Conservation (phyloP, 2,888 invertebrate species). For the Oscheius sp. region DNA sequence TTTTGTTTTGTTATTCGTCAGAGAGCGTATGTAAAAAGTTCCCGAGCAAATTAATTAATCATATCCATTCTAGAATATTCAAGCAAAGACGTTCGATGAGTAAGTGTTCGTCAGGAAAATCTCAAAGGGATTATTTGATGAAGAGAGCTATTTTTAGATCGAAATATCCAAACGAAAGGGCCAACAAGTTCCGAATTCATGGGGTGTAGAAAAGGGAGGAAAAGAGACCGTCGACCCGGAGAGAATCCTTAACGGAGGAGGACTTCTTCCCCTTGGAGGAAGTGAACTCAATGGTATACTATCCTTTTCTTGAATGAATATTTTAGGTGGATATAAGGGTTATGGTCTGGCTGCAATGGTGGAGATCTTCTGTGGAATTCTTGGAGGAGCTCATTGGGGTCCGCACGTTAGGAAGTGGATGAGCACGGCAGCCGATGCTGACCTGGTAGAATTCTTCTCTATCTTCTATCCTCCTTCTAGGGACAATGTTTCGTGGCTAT, state of each 20-base stretch:
- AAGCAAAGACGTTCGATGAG: too few relatives aligned
- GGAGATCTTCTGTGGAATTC: conserved; percentile 87
- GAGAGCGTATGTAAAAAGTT: too few relatives aligned
- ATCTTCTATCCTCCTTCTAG: conserved; percentile 32
- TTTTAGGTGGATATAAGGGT: conserved; percentile 83
- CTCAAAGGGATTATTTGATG: neutral
- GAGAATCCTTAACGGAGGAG: conserved; percentile 70
- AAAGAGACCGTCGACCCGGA: conserved; percentile 71
- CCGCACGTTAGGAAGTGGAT: conserved; percentile 84
- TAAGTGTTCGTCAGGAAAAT: neutral
- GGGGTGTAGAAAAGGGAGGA: conserved; percentile 80
- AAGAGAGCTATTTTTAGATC: conserved; percentile 74
- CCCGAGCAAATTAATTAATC: too few relatives aligned
- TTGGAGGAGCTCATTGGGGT: conserved; percentile 79
- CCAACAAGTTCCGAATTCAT: conserved; percentile 82
- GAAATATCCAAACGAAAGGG: conserved; percentile 85
- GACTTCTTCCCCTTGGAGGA: conserved; percentile 74
- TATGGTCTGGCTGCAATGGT: conserved; percentile 85
- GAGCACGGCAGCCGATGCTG: conserved; percentile 77
- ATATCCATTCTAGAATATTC: too few relatives aligned
- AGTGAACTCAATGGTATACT: conserved; percentile 71
- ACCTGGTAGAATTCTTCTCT: conserved; percentile 39
- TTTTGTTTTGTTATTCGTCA: too few relatives aligned
- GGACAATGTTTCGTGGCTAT: conserved; percentile 67
- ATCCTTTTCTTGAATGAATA: too few relatives aligned